Percentiles rank a stretch among this genome's conserved stretches.
phyloP scores from a whole-genome alignment of 1,140 invertebrate species.

The Hyphantria cunea region DNA sequence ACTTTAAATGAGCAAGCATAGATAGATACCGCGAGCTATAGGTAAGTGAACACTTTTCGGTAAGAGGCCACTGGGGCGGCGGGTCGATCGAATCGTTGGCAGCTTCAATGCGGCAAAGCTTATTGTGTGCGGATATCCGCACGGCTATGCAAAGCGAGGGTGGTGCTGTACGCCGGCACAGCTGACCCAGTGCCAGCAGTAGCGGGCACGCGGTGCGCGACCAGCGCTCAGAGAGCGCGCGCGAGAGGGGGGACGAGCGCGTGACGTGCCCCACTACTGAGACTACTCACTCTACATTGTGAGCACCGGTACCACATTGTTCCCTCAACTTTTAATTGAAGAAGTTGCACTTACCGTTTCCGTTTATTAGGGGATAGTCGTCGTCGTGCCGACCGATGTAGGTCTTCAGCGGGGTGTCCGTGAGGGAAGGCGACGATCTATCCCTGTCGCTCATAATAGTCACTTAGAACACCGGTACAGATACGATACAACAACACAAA shows the following conservation, averaged over 20 bases:
- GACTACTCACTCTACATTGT: conserved; percentile 3
- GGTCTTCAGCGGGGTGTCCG: conserved; percentile 90
- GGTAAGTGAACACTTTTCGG: conserved; percentile 39
- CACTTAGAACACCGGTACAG: conserved; percentile 68
- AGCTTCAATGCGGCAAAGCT: conserved; percentile 68
- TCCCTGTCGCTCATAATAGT: conserved; percentile 88
- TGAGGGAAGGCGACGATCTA: conserved; percentile 89
- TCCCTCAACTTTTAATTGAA: too few species aligned
- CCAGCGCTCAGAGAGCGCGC: background rate
- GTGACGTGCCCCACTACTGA: conserved; percentile 21
- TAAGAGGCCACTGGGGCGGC: conserved; percentile 42
- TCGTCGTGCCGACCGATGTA: conserved; percentile 88
- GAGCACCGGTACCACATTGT: background rate
- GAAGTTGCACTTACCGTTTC: conserved; percentile 84
- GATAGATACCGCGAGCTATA: conserved; percentile 30
- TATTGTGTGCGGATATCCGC: conserved; percentile 37
- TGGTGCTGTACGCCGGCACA: conserved; percentile 26
- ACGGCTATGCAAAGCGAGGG: conserved; percentile 23
- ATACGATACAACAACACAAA: conserved; percentile 65
- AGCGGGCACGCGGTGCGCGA: conserved; percentile 26
- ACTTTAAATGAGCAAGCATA: conserved; percentile 14
- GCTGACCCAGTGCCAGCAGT: conserved; percentile 45
- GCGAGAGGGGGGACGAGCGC: conserved; percentile 1
- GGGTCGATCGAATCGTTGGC: conserved; percentile 66
- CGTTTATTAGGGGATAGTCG: conserved; percentile 88